phyloP scores from a whole-genome alignment of 2,888 invertebrate species.

The Cheilosia impressa region DNA sequence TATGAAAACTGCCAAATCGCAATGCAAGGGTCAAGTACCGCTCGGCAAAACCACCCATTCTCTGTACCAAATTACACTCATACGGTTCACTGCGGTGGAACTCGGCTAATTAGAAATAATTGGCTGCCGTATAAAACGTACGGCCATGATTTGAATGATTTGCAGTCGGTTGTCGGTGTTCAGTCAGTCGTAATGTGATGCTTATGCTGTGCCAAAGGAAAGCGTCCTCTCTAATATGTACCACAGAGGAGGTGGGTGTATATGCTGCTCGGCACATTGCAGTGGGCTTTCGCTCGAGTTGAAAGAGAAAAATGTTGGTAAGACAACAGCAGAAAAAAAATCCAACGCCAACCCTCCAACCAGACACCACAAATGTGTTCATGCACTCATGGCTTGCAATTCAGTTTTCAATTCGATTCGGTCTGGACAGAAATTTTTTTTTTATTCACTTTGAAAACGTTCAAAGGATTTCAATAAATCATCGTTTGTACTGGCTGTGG shows the following conservation, averaged over 20 bases:
- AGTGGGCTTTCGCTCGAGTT: slow-evolving; percentile 20
- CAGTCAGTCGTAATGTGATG: slow-evolving; percentile 61
- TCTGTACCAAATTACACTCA: slow-evolving; percentile 30
- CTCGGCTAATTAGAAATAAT: slow-evolving; percentile 73
- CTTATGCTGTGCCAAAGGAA: slow-evolving; percentile 51
- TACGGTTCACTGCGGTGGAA: slow-evolving; percentile 55
- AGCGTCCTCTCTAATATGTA: slow-evolving; percentile 33
- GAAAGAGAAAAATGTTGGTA: background rate
- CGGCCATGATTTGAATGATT: slow-evolving; percentile 71
- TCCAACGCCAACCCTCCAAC: slow-evolving; percentile 21
- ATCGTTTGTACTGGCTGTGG: slow-evolving; percentile 45
- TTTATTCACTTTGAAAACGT: slow-evolving; percentile 32
- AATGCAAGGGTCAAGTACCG: slow-evolving; percentile 6
- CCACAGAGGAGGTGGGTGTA: background rate
- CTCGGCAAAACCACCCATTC: background rate
- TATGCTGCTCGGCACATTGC: background rate
- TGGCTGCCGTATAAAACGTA: slow-evolving; percentile 48
- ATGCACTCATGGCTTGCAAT: slow-evolving; percentile 67
- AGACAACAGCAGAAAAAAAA: slow-evolving; percentile 1
- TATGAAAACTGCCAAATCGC: background rate
- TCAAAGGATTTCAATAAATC: slow-evolving; percentile 73
- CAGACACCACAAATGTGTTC: slow-evolving; percentile 62
- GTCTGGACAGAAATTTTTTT: slow-evolving; percentile 51
- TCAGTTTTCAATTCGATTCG: slow-evolving; percentile 63
- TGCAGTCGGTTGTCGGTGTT: slow-evolving; percentile 63